Evolutionary conservation across 2,888 invertebrate genomes (phyloP).

Genomic region (Dione vanillae): DNA sequence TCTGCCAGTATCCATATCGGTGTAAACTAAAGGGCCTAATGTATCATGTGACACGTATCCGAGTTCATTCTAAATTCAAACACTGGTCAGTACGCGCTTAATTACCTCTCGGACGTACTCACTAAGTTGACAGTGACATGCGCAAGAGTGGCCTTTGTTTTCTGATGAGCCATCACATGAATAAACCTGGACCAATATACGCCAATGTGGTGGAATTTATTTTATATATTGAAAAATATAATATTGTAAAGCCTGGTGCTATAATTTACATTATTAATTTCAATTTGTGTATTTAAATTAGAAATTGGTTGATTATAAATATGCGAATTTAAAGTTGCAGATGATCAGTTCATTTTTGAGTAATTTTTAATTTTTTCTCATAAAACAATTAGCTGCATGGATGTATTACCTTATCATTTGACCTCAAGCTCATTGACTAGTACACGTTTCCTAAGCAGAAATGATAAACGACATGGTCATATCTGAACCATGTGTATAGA

Average conservation of each 20-base stretch:
- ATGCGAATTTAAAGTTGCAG: too few species aligned
- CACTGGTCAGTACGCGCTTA: slow-evolving; percentile 27
- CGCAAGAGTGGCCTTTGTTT: slow-evolving; percentile 27
- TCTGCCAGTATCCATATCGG: background rate
- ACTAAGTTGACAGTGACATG: slow-evolving; percentile 25
- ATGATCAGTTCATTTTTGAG: too few species aligned
- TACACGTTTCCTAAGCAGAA: too few species aligned
- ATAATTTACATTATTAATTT: too few species aligned
- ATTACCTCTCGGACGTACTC: slow-evolving; percentile 23
- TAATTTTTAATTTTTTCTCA: too few species aligned
- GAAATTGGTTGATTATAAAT: too few species aligned
- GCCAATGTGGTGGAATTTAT: background rate
- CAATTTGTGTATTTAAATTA: too few species aligned
- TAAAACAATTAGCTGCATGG: too few species aligned
- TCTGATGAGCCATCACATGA: slow-evolving; percentile 28
- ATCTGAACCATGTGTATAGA: background rate
- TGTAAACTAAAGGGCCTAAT: slow-evolving; percentile 39
- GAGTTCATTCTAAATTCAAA: slow-evolving; percentile 25
- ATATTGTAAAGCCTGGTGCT: too few species aligned
- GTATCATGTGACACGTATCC: slow-evolving; percentile 25
- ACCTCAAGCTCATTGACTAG: too few species aligned
- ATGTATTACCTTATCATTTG: too few species aligned
- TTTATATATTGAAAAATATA: background rate
- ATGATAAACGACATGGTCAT: background rate
- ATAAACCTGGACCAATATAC: slow-evolving; percentile 22